Base-by-base conservation (phyloP, 2,888 invertebrate species). In the Erebia epiphron region DNA sequence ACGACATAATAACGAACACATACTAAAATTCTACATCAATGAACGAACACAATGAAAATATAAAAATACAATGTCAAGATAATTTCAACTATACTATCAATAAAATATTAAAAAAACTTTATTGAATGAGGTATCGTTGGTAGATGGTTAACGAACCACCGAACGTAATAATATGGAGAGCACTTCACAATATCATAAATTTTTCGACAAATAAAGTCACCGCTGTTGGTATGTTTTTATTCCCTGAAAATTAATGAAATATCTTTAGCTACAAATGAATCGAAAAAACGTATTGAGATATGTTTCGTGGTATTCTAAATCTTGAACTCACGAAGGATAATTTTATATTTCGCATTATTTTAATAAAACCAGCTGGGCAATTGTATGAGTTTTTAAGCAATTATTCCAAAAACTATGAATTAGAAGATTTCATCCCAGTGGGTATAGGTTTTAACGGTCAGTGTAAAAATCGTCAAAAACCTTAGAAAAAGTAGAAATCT, bases 111-210 rank as follows among this genome's bases (percentile, higher is more conserved):
- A 54, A 54, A 16, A 54, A 11, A 16, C 16, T 54, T 54, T 54
- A 54, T 18, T 10, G 18, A 54, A 54, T 54, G 18, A 54, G 18
- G 18, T 7, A 35, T 35, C 35, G 35, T 18, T 54, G n/a, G 16
- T 16, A 8, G 52, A 18, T 54, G 16, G 9, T n/a, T 54, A 54
- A 54, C 10, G 3, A 54, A 54, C 54, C 10, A 18, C 10, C 16
- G 54, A 54, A 8, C 54, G 54, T 54, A 16, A 54, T 54, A 54
- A 10, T 54, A 18, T 54, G 9, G 54, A 54, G 54, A 54, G 54
- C 54, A 18, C 18, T 54, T 54, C 54, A 54, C 54, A 54, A 18
- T 54, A 54, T 18, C 54, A 54, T 54, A 1, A 18, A 18, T 57
- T 35, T 57, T 57, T 57, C n/a, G 14, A 26, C 2, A 57, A 14